Conservation (phyloP, 2,888 invertebrate species). For the Limnephilus auricula region DNA sequence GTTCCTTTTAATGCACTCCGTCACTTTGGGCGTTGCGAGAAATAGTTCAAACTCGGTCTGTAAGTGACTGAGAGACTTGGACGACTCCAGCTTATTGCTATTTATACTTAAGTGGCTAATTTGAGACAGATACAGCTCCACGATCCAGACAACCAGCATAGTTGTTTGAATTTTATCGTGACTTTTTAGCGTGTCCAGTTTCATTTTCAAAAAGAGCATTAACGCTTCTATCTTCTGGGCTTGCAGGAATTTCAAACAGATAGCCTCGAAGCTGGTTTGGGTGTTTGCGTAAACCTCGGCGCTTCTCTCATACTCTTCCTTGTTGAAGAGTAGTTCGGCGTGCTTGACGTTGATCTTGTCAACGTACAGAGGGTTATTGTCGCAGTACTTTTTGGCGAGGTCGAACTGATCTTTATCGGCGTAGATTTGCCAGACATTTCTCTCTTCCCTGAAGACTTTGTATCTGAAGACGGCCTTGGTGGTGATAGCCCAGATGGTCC, state of each 20-base stretch:
- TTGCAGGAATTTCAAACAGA: constrained; percentile 93
- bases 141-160: constrained; percentile 96
- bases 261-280: constrained; percentile 94
- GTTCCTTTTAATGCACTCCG: constrained; percentile 89
- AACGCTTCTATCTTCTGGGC: constrained; percentile 89
- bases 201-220: constrained; percentile 90
- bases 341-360: constrained; percentile 92
- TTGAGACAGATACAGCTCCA: constrained; percentile 94
- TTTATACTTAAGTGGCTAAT: constrained; percentile 82
- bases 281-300: constrained; percentile 94
- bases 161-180: constrained; percentile 93
- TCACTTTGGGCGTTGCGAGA: constrained; percentile 83
- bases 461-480: constrained; percentile 91
- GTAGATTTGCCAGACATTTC: constrained; percentile 93
- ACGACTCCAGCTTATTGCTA: neutral
- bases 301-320: constrained; percentile 86
- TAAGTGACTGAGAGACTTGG: constrained; percentile 70
- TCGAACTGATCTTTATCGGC: constrained; percentile 91
- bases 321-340: constrained; percentile 82
- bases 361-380: constrained; percentile 87
- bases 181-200: constrained; percentile 84
- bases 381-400: constrained; percentile 90
- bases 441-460: constrained; percentile 88
- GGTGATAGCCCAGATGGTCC: constrained; percentile 91
- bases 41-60: constrained; percentile 89